Evolutionary conservation across 2,888 invertebrate genomes (phyloP).

Genomic region (Drosophila koepferae): DNA sequence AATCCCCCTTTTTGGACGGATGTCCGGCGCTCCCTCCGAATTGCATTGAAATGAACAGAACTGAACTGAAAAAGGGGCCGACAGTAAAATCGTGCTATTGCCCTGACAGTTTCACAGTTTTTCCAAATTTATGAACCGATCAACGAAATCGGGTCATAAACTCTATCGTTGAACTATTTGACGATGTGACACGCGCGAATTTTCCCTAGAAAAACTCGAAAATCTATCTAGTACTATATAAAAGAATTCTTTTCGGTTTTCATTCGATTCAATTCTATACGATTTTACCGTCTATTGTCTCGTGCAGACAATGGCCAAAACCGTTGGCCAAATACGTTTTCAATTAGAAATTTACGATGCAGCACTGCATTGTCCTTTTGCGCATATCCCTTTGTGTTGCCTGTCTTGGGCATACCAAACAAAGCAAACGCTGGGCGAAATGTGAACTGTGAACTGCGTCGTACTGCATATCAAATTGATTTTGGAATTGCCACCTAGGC

Average conservation of each 20-base stretch:
- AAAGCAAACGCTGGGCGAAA: conserved; percentile 41
- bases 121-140: conserved; percentile 40
- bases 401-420: conserved; percentile 26
- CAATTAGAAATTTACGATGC: conserved; percentile 76
- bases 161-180: conserved; percentile 18
- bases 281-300: conserved; percentile 21
- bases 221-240: conserved; percentile 7
- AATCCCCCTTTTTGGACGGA: conserved; percentile 39
- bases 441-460: conserved; percentile 2
- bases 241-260: conserved; percentile 22
- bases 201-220: conserved; percentile 50
- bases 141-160: conserved; percentile 29
- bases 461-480: conserved; percentile 66
- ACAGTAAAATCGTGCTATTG: background rate
- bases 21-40: conserved; percentile 52
- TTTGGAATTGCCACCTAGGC: conserved; percentile 28
- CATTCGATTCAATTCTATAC: conserved; percentile 25
- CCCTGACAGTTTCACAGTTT: conserved; percentile 41
- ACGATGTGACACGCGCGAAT: conserved; percentile 60
- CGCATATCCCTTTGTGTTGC: conserved; percentile 34
- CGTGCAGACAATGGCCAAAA: conserved; percentile 45
- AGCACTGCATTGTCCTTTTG: conserved; percentile 31
- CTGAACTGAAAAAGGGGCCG: background rate
- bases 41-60: background rate
- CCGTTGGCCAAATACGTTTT: conserved; percentile 65